These are phyloP conservation scores for Vultur gryphus DNA, from an alignment of 2,797 vertebrate genomes.

Conservation along the genomic window DNA sequence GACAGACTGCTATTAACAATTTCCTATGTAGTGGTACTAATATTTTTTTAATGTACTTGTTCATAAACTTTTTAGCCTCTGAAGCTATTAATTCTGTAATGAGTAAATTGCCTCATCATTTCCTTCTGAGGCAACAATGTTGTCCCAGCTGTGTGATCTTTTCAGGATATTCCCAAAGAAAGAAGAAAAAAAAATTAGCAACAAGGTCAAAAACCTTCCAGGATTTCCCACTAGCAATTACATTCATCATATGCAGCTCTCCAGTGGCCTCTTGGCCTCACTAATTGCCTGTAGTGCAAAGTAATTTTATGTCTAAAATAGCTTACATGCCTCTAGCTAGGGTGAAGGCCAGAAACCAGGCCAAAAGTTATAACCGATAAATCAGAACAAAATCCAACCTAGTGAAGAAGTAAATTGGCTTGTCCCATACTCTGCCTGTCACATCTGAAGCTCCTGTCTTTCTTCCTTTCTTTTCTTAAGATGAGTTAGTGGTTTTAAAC, in stretches of 20 bases:
- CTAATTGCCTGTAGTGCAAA: conserved; percentile 20
- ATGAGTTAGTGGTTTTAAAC: background rate
- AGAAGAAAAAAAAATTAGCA: background rate
- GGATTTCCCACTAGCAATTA: conserved; percentile 22
- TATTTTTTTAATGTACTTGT: background rate
- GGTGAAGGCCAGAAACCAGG: background rate
- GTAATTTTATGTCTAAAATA: conserved; percentile 11
- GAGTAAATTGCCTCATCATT: background rate
- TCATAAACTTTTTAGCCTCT: background rate
- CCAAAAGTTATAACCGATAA: background rate
- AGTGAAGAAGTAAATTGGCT: background rate
- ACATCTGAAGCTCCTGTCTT: background rate
- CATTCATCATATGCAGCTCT: conserved; percentile 1
- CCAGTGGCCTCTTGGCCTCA: background rate
- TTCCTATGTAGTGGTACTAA: background rate
- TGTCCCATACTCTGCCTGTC: background rate
- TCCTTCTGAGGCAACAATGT: background rate
- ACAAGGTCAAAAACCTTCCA: background rate
- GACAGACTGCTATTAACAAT: background rate
- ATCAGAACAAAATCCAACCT: background rate
- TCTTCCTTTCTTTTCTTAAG: background rate
- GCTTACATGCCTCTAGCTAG: background rate
- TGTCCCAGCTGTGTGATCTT: background rate
- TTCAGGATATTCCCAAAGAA: conserved; percentile 5
- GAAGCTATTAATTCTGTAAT: background rate